A percentile compares a stretch with the other conserved stretches of the same genome.
Conservation (phyloP, 2,888 invertebrate species). For the Cephus pygmeus region DNA sequence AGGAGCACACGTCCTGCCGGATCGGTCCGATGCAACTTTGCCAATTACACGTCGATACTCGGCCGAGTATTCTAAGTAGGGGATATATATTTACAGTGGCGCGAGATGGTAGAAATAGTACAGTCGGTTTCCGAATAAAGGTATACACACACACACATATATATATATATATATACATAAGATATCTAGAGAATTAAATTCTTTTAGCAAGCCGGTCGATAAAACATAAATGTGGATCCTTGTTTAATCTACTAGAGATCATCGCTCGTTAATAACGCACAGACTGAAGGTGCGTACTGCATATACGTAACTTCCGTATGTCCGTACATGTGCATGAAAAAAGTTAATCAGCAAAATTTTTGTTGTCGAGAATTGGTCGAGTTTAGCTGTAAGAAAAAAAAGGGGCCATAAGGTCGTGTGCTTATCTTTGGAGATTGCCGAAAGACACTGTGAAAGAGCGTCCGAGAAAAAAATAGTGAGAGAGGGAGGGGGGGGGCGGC, state of each 20-base stretch:
- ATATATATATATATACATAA: too few relatives aligned
- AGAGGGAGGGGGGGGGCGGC: too few relatives aligned
- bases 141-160: neutral
- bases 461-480: neutral
- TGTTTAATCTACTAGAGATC: neutral
- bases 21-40: neutral
- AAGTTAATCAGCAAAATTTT: neutral
- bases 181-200: neutral
- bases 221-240: neutral
- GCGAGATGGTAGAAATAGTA: neutral
- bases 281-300: neutral
- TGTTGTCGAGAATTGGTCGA: neutral
- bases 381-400: neutral
- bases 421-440: constrained; percentile 9
- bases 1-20: neutral
- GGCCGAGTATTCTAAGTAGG: neutral
- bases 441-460: constrained; percentile 8
- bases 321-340: neutral
- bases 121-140: neutral
- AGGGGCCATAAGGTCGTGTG: neutral
- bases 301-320: neutral
- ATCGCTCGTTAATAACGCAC: neutral
- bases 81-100: neutral
- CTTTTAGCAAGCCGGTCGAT: neutral
- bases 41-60: neutral